Evolutionary conservation across 1,140 invertebrate species (phyloP).

Genomic region (Artemia franciscana): DNA sequence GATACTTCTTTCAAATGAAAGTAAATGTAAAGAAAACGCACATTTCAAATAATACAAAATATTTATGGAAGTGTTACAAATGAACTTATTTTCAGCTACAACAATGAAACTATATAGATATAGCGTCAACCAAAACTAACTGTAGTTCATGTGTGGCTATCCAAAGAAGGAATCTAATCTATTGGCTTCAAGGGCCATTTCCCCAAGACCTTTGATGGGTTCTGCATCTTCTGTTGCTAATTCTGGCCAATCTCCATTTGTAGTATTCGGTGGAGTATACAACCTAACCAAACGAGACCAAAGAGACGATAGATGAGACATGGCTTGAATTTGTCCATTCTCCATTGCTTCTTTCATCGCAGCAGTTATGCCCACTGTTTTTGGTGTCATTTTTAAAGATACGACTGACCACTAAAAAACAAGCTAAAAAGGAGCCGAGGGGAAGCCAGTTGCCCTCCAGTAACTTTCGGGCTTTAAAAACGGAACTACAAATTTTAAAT

Average conservation of each 20-base stretch:
- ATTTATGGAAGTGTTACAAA: too few relatives aligned
- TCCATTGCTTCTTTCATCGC: slow-evolving; percentile 1
- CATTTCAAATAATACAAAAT: too few relatives aligned
- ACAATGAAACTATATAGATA: too few relatives aligned
- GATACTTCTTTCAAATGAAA: too few relatives aligned
- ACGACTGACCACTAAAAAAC: not conserved
- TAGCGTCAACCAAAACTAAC: too few relatives aligned
- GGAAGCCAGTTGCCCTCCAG: too few relatives aligned
- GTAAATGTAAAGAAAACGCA: too few relatives aligned
- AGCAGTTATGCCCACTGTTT: not conserved
- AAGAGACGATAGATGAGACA: not conserved
- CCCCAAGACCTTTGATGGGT: slow-evolving; percentile 25
- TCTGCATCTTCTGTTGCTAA: slow-evolving; percentile 23
- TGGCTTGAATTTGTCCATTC: not conserved
- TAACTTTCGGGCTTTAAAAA: too few relatives aligned
- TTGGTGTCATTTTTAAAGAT: slow-evolving; percentile 38
- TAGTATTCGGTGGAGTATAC: slow-evolving; percentile 12
- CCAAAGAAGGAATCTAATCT: slow-evolving; percentile 65
- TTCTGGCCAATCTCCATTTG: slow-evolving; percentile 16
- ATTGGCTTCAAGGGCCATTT: slow-evolving; percentile 77
- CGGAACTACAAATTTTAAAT: too few relatives aligned
- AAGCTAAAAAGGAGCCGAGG: too few relatives aligned
- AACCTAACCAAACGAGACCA: slow-evolving; percentile 13
- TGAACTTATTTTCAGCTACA: too few relatives aligned
- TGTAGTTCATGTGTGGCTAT: slow-evolving; percentile 92